Evolutionary conservation across 2,888 invertebrate species (phyloP).

Genomic region (Microctonus hyperodae): DNA sequence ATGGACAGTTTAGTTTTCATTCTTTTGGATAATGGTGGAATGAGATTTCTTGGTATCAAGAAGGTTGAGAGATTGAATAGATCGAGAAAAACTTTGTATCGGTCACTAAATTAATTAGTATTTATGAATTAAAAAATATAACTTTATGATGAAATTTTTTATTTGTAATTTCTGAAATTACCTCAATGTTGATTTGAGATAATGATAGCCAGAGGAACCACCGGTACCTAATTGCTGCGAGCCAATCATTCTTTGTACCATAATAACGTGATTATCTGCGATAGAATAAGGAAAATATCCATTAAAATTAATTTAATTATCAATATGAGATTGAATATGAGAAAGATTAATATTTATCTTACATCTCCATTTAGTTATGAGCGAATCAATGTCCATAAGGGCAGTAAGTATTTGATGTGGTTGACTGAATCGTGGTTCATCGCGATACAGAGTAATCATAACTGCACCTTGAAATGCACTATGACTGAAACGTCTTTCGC

Average conservation of each 20-base stretch:
- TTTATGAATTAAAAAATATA: neutral
- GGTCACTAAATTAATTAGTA: constrained; percentile 76
- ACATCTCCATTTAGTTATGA: constrained; percentile 99
- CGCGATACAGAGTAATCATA: constrained; percentile 96
- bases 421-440: constrained; percentile 97
- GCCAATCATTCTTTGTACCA: constrained; percentile 99
- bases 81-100: constrained; percentile 98
- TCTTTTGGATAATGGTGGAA: constrained; percentile 84
- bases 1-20: constrained; percentile 81
- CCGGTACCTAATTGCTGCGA: constrained; percentile 96
- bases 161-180: constrained; percentile 57
- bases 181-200: constrained; percentile 95
- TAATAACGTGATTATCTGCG: constrained; percentile 95
- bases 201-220: constrained; percentile 98
- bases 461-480: constrained; percentile 95
- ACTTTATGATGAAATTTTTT: neutral
- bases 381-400: constrained; percentile 97
- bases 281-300: constrained; percentile 11
- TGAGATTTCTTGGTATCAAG: constrained; percentile 87
- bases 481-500: constrained; percentile 89
- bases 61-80: constrained; percentile 97
- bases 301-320: constrained; percentile 23
- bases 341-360: no score
- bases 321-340: constrained; percentile 6
- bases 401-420: constrained; percentile 94